Base-by-base conservation (phyloP, 2,888 invertebrate species). In the Aspidapion aeneum region DNA sequence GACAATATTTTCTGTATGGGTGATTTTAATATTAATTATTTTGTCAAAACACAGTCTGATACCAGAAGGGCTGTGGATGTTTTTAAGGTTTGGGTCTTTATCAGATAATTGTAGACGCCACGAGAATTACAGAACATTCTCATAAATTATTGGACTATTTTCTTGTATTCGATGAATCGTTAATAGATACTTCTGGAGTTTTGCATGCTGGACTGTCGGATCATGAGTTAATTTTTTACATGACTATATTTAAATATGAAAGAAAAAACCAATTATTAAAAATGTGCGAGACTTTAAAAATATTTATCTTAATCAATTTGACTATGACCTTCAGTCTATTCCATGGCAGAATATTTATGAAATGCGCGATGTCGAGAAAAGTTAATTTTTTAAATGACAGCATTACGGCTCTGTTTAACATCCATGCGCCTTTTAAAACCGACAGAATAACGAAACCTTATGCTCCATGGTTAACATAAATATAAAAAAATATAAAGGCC, bases 381-480 rank as follows among this genome's bases (percentile, higher is more conserved):
- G 5, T 9, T 7, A 17, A 5, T 18, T n/a, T 52, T n/a, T 18
- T n/a, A 18, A 52, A 52, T 52, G 52, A 19, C 3, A 52, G 19
- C 17, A 52, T 52, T 52, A 52, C 52, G 3, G 3, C 52, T n/a
- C 3, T 52, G 3, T 19, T 52, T 3, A n/a, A 52, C 19, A 52
- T 52, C n/a, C 52, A 52, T 52, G 52, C 5, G 17, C 52, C 58
- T 22, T 17, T 21, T 50, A 59, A 52, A 50, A 59, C 50, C 5
- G 55, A 12, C 18, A 50, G 59, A 59, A 59, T 59, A n/a, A 59
- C 59, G 12, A 59, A 59, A 50, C 51, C 59, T 3, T 50, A 59
- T 19, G 59, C 59, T 2, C 50, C 52, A 50, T 59, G 59, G 59
- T 21, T 59, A 50, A 59, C 59, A 12, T n/a, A n/a, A n/a, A n/a